Evolutionary conservation across 2,113 vertebrate genomes (phyloP).

Genomic region (Passer montanus): DNA sequence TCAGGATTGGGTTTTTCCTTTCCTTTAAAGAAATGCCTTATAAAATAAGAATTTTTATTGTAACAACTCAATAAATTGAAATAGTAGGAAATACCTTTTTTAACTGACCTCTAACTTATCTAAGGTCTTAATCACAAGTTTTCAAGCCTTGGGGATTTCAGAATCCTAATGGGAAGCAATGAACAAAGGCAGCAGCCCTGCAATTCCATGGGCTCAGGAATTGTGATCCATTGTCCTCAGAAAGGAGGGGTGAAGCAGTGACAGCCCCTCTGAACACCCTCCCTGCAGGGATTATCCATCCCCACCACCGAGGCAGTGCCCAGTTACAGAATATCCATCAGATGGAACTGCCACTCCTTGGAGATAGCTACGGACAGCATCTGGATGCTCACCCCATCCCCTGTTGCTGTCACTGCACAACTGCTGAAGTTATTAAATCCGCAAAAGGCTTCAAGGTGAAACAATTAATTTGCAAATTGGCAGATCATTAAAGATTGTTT

Average conservation of each 20-base stretch:
- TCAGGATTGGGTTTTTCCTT: background rate
- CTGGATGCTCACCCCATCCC: background rate
- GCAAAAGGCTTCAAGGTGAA: background rate
- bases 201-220: background rate
- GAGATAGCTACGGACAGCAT: fast-evolving
- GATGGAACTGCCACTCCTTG: background rate
- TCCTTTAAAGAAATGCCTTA: background rate
- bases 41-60: background rate
- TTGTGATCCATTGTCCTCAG: fast-evolving
- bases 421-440: background rate
- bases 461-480: background rate
- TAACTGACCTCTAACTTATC: background rate
- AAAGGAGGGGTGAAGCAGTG: background rate
- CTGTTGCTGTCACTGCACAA: background rate
- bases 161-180: background rate
- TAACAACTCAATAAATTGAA: background rate
- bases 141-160: background rate
- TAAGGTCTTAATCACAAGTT: background rate
- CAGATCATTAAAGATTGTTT: background rate
- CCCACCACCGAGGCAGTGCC: background rate
- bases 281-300: background rate
- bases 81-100: background rate
- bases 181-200: background rate
- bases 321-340: background rate
- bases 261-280: background rate